phyloP scores from a whole-genome alignment of 2,113 vertebrate genomes.

The Toxotes chatareus region DNA sequence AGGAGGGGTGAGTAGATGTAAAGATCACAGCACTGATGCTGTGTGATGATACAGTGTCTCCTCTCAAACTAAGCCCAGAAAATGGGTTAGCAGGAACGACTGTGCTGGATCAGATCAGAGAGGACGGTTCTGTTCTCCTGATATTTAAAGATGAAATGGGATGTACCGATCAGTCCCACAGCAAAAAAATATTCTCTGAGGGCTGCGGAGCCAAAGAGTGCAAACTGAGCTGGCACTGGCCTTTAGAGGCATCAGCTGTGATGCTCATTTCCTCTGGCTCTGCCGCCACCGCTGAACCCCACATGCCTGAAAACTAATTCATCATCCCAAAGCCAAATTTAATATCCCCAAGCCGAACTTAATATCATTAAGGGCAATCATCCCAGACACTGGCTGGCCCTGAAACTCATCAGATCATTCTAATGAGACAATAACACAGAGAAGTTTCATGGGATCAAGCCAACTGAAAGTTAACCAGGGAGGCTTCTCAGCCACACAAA shows the following conservation, averaged over 20 bases:
- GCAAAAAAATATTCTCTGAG: background rate
- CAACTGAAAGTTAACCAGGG: slow-evolving; percentile 4
- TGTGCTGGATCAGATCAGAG: no score
- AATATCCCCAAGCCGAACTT: slow-evolving; percentile 36
- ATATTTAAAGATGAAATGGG: slow-evolving; percentile 18
- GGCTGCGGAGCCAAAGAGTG: slow-evolving; percentile 5
- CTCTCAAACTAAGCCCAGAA: no score
- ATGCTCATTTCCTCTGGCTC: slow-evolving; percentile 34
- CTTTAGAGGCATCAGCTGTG: slow-evolving; percentile 27
- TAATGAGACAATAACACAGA: slow-evolving; percentile 34
- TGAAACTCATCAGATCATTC: background rate
- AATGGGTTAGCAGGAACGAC: no score
- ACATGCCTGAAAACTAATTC: slow-evolving; percentile 15
- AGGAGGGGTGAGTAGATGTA: no score
- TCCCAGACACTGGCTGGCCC: slow-evolving; percentile 25
- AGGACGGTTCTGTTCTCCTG: background rate
- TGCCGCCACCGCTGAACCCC: background rate
- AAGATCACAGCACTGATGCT: no score
- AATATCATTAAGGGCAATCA: slow-evolving; percentile 44
- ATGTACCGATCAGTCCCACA: background rate
- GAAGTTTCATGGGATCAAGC: slow-evolving; percentile 1
- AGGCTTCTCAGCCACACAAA: background rate
- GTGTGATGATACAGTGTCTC: background rate
- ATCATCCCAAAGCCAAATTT: slow-evolving; percentile 32
- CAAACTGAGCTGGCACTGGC: slow-evolving; percentile 26